Evolutionary conservation across 2,888 invertebrate genomes (phyloP).

Genomic region (Nasonia oneida): DNA sequence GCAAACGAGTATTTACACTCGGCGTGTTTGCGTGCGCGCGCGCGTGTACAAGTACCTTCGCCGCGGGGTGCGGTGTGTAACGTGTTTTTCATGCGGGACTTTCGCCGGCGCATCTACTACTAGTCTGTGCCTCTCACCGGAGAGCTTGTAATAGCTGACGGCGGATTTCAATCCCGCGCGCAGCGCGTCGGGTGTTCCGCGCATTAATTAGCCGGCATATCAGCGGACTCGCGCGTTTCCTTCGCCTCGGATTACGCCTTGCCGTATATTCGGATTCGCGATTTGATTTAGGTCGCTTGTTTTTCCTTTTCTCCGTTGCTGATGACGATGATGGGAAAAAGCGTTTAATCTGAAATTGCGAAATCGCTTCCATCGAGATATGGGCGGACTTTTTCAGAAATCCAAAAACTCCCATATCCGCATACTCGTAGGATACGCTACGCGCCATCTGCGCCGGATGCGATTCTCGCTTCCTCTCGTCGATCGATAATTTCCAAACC

Average conservation of each 20-base stretch:
- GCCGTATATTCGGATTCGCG: background rate
- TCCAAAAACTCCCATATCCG: slow-evolving; percentile 44
- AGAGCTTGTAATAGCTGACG: slow-evolving; percentile 8
- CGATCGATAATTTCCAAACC: background rate
- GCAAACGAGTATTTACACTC: slow-evolving; percentile 10
- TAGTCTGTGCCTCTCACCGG: background rate
- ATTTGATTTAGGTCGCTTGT: background rate
- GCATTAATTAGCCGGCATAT: background rate
- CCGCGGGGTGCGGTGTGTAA: slow-evolving; percentile 14
- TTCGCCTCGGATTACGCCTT: background rate
- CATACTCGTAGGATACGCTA: background rate
- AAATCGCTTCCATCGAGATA: background rate
- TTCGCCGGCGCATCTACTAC: background rate
- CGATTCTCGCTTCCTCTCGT: slow-evolving; percentile 44
- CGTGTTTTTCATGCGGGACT: slow-evolving; percentile 20
- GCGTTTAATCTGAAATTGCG: background rate
- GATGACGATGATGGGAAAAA: background rate
- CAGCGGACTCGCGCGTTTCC: background rate
- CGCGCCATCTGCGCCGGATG: slow-evolving; percentile 48
- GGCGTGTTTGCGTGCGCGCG: background rate
- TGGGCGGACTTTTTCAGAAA: slow-evolving; percentile 5
- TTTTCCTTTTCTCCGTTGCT: background rate
- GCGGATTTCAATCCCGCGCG: background rate
- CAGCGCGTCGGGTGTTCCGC: slow-evolving; percentile 4
- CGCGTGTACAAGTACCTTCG: background rate